Evolutionary conservation across 2,113 vertebrate species (phyloP).

Genomic region (Menura novaehollandiae): DNA sequence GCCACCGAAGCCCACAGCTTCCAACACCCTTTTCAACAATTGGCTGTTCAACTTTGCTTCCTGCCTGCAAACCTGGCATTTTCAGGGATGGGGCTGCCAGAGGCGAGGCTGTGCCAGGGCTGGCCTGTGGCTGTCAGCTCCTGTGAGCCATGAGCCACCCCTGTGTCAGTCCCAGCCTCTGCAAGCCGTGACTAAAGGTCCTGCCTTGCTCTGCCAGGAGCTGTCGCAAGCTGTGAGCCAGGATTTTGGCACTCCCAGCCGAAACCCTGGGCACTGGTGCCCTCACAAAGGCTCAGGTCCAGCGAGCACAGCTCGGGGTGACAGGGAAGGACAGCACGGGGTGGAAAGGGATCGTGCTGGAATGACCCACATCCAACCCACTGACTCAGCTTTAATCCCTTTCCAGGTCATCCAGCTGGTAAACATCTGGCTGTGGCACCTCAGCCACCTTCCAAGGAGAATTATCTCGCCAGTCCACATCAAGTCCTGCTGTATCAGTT

Average conservation of each 20-base stretch:
- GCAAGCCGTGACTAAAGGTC: neutral
- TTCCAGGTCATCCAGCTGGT: neutral
- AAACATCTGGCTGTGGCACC: conserved; percentile 24
- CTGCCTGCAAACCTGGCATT: neutral
- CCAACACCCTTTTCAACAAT: neutral
- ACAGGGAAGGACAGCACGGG: neutral
- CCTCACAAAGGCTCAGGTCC: neutral
- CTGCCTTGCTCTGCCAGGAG: neutral
- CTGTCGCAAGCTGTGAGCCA: conserved; percentile 39
- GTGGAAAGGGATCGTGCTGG: neutral
- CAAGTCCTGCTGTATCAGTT: neutral
- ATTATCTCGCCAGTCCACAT: neutral
- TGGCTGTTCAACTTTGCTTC: too few species aligned
- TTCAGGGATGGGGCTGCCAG: neutral
- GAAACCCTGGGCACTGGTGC: neutral
- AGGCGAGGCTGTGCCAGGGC: neutral
- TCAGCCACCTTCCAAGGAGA: neutral
- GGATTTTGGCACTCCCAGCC: conserved; percentile 39
- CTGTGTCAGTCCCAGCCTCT: neutral
- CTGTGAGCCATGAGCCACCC: neutral
- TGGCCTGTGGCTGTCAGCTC: neutral
- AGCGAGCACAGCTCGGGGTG: neutral
- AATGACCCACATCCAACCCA: neutral
- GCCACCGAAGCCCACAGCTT: neutral
- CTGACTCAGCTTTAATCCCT: conserved; percentile 18